Evolutionary conservation across 2,797 vertebrate genomes (phyloP).

Genomic region (Pogoniulus pusillus): DNA sequence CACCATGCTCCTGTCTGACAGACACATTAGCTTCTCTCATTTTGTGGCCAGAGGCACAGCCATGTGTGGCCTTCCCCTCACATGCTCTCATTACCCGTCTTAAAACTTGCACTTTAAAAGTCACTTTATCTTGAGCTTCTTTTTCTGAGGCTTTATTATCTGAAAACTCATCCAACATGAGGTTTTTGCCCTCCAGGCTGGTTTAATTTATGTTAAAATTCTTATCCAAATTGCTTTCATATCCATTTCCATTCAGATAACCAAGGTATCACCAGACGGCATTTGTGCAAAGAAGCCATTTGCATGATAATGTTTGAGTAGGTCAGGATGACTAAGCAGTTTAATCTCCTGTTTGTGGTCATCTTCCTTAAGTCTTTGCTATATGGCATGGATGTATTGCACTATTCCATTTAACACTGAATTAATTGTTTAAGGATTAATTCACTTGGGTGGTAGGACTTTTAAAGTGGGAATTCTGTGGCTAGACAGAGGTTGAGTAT

Average conservation of each 20-base stretch:
- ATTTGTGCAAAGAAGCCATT: not conserved
- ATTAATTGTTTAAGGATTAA: not conserved
- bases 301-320: conserved; percentile 34
- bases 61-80: not conserved
- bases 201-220: conserved; percentile 18
- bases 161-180: not conserved
- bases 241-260: conserved; percentile 13
- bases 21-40: fast-evolving
- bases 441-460: not conserved
- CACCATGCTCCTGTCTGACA: fast-evolving
- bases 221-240: conserved; percentile 11
- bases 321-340: conserved; percentile 38
- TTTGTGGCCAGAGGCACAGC: not conserved
- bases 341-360: conserved; percentile 15
- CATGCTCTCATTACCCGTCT: not conserved
- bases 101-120: not conserved
- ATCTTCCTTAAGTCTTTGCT: conserved; percentile 3
- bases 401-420: not conserved
- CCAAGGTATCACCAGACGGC: not conserved
- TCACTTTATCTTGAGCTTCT: not conserved
- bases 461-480: not conserved
- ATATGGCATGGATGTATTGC: not conserved
- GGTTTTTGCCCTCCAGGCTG: not conserved
- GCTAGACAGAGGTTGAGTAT: not conserved
- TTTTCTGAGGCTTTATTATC: not conserved